Percentiles rank a stretch among this genome's conserved stretches.
Conservation (phyloP, 2,797 vertebrate genomes). For the Urophycis tenuis region DNA sequence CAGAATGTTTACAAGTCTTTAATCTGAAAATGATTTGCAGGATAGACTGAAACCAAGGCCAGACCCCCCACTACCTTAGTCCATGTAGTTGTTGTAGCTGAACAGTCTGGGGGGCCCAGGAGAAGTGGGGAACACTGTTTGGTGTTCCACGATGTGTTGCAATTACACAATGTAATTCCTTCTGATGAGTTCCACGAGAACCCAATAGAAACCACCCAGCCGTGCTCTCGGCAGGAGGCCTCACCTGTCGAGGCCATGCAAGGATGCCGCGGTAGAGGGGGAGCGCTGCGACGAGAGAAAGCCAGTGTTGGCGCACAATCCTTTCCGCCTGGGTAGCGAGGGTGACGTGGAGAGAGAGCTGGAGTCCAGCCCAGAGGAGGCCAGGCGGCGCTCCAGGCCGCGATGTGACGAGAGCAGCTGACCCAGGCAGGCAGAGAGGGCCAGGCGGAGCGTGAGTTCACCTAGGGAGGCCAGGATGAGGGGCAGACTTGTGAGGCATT, state of each 20-base stretch:
- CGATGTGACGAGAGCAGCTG: slow-evolving; percentile 18
- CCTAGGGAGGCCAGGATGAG: neutral
- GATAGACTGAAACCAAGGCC: neutral
- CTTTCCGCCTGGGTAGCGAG: slow-evolving; percentile 68
- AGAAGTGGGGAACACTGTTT: neutral
- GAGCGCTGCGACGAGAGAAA: slow-evolving; percentile 15
- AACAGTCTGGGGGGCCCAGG: neutral
- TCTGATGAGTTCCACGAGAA: neutral
- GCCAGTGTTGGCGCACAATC: slow-evolving; percentile 28
- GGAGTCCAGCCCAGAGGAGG: slow-evolving; percentile 71
- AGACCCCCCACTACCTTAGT: too few species aligned
- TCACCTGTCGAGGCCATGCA: slow-evolving; percentile 13
- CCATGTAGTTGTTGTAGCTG: neutral
- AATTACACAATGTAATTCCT: neutral
- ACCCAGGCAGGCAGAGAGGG: slow-evolving; percentile 44
- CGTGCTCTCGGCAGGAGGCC: slow-evolving; percentile 26
- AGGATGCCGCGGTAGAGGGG: slow-evolving; percentile 17
- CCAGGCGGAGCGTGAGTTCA: slow-evolving; percentile 58
- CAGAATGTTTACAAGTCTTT: neutral
- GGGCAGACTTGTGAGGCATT: too few species aligned
- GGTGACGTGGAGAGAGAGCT: slow-evolving; percentile 71
- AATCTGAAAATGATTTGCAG: neutral
- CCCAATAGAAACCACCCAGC: neutral
- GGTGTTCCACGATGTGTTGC: neutral
- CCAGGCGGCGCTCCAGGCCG: too few species aligned